phyloP scores from a whole-genome alignment of 2,113 vertebrate genomes.

The Alethe castanea region DNA sequence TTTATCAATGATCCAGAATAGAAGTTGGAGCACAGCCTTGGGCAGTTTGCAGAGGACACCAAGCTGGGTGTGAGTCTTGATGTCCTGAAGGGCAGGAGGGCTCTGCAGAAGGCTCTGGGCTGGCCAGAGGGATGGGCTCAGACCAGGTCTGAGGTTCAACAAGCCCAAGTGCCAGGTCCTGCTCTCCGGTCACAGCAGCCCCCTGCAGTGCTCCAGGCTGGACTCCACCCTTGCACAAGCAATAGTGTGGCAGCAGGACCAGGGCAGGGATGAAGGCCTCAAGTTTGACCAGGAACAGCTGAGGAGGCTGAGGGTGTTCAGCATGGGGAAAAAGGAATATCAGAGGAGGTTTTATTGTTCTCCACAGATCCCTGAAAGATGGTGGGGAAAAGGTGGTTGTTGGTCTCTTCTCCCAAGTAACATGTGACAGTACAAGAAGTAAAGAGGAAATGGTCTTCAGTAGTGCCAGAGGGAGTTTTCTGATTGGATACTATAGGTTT shows the following conservation, averaged over 20 bases:
- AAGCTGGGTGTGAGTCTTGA: not conserved
- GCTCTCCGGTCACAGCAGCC: not conserved
- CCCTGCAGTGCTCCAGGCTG: not conserved
- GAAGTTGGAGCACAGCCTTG: not conserved
- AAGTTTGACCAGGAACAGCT: rapidly evolving
- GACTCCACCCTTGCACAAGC: not conserved
- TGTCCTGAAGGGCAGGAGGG: not conserved
- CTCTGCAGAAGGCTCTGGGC: not conserved
- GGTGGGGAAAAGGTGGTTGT: not conserved
- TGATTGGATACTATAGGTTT: not conserved
- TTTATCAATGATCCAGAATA: not conserved
- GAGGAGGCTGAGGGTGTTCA: not conserved
- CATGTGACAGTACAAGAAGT: not conserved
- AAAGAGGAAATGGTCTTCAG: not conserved
- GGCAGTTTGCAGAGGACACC: not conserved
- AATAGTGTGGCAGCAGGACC: not conserved
- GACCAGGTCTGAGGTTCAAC: not conserved
- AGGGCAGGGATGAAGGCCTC: not conserved
- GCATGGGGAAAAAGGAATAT: not conserved
- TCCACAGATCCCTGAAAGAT: not conserved
- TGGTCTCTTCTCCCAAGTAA: not conserved
- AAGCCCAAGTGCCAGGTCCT: not conserved
- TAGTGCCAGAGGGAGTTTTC: not conserved
- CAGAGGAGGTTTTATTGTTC: not conserved
- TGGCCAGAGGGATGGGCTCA: not conserved